A percentile compares a stretch with the other conserved stretches of the same genome.
phyloP scores from a whole-genome alignment of 2,888 invertebrate genomes.

The Notocelia uddmanniana region DNA sequence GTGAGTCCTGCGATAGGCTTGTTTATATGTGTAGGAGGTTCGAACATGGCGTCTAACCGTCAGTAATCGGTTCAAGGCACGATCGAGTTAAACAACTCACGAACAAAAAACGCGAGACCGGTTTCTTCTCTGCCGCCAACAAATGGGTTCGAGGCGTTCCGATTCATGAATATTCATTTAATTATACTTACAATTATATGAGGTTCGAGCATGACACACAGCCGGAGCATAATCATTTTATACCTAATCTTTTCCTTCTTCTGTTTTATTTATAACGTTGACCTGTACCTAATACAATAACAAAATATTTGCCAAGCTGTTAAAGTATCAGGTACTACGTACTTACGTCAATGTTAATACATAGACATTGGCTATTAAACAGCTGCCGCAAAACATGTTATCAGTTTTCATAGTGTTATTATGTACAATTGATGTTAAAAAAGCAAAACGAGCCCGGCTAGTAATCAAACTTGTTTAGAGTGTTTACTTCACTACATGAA shows the following conservation, averaged over 20 bases:
- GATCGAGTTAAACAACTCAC: constrained; percentile 71
- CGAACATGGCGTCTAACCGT: constrained; percentile 68
- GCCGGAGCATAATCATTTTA: constrained; percentile 61
- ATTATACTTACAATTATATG: constrained; percentile 64
- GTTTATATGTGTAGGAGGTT: constrained; percentile 71
- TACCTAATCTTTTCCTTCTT: constrained; percentile 58
- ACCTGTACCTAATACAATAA: constrained; percentile 51
- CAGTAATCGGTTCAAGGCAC: constrained; percentile 68
- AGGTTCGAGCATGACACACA: constrained; percentile 72
- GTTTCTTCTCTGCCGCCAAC: constrained; percentile 66
- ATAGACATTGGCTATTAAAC: constrained; percentile 6
- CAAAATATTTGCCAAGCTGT: constrained; percentile 26
- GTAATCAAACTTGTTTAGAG: background rate
- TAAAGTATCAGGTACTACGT: constrained; percentile 27
- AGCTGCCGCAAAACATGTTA: constrained; percentile 7
- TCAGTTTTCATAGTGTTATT: background rate
- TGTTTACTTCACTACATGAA: background rate
- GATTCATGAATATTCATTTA: constrained; percentile 77
- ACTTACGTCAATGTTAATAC: background rate
- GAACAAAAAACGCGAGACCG: constrained; percentile 71
- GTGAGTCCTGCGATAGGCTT: constrained; percentile 58
- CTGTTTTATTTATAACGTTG: constrained; percentile 64
- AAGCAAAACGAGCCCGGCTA: background rate
- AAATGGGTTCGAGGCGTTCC: constrained; percentile 72
- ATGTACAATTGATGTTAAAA: background rate